Percentiles rank a stretch among this genome's conserved stretches.
Evolutionary conservation across 2,113 vertebrate species (phyloP).

Genomic region (Pedionomus torquatus): DNA sequence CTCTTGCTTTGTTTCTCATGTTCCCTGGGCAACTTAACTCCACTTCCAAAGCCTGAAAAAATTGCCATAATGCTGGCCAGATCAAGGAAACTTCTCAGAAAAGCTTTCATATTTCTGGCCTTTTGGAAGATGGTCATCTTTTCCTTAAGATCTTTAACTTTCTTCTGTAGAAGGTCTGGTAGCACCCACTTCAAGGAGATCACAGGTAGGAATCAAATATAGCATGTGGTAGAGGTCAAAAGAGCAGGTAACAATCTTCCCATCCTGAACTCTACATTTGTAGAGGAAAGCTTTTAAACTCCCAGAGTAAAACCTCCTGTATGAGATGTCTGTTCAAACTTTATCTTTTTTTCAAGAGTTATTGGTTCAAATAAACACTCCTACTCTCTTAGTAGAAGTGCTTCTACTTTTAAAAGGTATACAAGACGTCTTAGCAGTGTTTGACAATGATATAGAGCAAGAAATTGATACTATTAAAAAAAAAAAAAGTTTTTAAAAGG

Average conservation of each 20-base stretch:
- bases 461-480: not conserved
- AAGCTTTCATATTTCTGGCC: not conserved
- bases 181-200: not conserved
- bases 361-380: not conserved
- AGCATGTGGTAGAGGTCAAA: not conserved
- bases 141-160: not conserved
- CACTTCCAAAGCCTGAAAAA: not conserved
- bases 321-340: not conserved
- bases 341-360: not conserved
- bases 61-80: not conserved
- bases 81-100: not conserved
- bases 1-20: not conserved
- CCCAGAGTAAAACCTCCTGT: not conserved
- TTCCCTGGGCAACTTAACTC: not conserved
- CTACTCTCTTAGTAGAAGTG: not conserved
- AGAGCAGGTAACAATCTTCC: not conserved
- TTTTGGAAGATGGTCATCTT: not conserved
- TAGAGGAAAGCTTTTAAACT: not conserved
- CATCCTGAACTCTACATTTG: not conserved
- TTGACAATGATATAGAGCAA: not conserved
- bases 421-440: not conserved
- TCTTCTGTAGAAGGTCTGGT: not conserved
- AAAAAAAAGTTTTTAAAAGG: not conserved
- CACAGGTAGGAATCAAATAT: not conserved
- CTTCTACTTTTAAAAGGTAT: not conserved